Percentiles rank a stretch among this genome's conserved stretches.
Evolutionary conservation across 2,888 invertebrate genomes (phyloP).

Genomic region (Stomorhina lunata): DNA sequence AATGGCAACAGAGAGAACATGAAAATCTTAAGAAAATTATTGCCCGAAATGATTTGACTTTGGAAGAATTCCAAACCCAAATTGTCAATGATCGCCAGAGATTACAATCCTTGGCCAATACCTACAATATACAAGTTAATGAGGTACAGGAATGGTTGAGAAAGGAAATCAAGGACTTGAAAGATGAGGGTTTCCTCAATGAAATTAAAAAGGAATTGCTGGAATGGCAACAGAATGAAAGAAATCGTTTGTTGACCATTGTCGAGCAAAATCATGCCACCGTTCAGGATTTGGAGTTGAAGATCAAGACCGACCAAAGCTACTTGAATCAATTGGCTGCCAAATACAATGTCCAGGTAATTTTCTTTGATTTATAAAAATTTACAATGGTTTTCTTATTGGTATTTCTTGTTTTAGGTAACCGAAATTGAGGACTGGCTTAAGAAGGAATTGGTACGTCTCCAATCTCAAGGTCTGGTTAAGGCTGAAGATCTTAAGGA

Average conservation of each 20-base stretch:
- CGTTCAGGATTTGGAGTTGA: slow-evolving; percentile 75
- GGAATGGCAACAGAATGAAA: slow-evolving; percentile 76
- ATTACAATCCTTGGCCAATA: slow-evolving; percentile 73
- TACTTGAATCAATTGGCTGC: slow-evolving; percentile 75
- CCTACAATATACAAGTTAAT: slow-evolving; percentile 76
- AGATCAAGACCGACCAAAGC: slow-evolving; percentile 75
- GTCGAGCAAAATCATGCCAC: slow-evolving; percentile 75
- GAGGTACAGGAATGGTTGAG: slow-evolving; percentile 77
- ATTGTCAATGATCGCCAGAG: slow-evolving; percentile 75
- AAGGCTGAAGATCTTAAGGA: slow-evolving; percentile 76
- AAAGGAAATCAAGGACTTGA: slow-evolving; percentile 75
- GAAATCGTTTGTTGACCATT: slow-evolving; percentile 74
- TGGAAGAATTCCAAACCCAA: slow-evolving; percentile 76
- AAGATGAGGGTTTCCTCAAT: slow-evolving; percentile 75
- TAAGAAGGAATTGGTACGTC: slow-evolving; percentile 74
- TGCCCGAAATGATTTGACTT: slow-evolving; percentile 75
- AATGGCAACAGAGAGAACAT: slow-evolving; percentile 76
- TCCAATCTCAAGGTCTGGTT: slow-evolving; percentile 75
- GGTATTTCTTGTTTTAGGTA: slow-evolving; percentile 59
- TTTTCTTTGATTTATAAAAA: neutral
- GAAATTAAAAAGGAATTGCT: slow-evolving; percentile 75
- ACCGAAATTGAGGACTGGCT: slow-evolving; percentile 78
- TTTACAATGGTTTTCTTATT: neutral
- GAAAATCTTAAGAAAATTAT: slow-evolving; percentile 73
- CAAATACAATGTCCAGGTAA: slow-evolving; percentile 73